Percentiles rank a stretch among this genome's conserved stretches.
These are phyloP conservation scores for Platyscapa corneri DNA, from an alignment of 1,140 invertebrate species.

Conservation along the genomic window DNA sequence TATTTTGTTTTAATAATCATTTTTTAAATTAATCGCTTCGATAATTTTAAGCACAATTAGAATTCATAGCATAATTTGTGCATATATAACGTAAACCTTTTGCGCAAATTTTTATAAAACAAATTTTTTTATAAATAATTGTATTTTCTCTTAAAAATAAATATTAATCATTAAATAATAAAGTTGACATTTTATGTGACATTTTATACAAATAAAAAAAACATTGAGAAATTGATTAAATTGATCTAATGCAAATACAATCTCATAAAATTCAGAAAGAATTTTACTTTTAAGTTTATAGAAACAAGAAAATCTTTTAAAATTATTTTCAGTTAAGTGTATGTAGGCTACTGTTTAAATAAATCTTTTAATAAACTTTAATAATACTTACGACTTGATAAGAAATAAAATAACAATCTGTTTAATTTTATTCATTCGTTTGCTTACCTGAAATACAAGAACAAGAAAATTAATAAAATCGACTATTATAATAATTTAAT, in stretches of 20 bases:
- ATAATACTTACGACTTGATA: not conserved
- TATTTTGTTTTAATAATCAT: too few relatives aligned
- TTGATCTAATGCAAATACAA: not conserved
- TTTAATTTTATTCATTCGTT: not conserved
- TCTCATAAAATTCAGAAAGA: not conserved
- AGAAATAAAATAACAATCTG: not conserved
- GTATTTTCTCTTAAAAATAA: too few relatives aligned
- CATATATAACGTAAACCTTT: too few relatives aligned
- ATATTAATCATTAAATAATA: too few relatives aligned
- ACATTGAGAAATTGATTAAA: not conserved
- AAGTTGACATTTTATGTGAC: too few relatives aligned
- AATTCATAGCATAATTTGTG: too few relatives aligned
- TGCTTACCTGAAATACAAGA: slow-evolving; percentile 37
- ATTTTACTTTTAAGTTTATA: not conserved
- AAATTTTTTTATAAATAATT: too few relatives aligned
- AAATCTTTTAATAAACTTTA: not conserved
- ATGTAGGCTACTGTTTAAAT: not conserved
- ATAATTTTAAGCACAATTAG: too few relatives aligned
- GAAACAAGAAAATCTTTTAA: not conserved
- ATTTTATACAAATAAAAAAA: too few relatives aligned
- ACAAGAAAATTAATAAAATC: not conserved
- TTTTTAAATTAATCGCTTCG: too few relatives aligned
- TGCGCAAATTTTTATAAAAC: too few relatives aligned
- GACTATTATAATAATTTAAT: not conserved
- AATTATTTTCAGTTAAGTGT: not conserved